phyloP scores from a whole-genome alignment of 2,113 vertebrate species.

The Himantopus leucocephalus region DNA sequence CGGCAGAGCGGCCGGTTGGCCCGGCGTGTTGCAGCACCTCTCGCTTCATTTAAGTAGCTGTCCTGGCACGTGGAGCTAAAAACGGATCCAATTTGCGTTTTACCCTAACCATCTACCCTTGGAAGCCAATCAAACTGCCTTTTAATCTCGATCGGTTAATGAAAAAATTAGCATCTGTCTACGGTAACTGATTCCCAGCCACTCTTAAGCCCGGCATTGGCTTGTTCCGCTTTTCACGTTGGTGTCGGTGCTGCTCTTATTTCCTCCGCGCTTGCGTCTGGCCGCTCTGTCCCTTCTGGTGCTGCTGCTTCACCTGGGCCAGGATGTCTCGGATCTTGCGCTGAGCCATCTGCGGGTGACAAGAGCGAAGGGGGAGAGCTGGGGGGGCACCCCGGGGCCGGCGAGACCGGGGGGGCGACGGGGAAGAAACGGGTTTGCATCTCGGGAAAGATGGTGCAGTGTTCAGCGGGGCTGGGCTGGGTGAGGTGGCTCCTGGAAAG shows the following conservation, averaged over 20 bases:
- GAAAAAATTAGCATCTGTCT: not conserved
- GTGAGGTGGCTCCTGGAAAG: accelerated
- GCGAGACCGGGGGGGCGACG: accelerated
- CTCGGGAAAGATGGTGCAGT: accelerated
- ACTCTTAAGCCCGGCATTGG: slow-evolving; percentile 80
- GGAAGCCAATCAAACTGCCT: slow-evolving; percentile 50
- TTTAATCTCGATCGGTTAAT: not conserved
- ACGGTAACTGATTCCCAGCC: slow-evolving; percentile 68
- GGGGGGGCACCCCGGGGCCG: no score
- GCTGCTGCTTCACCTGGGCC: slow-evolving; percentile 90
- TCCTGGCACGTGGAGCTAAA: slow-evolving; percentile 53
- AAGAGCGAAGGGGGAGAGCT: not conserved
- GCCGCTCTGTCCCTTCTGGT: slow-evolving; percentile 86
- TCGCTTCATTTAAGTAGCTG: not conserved
- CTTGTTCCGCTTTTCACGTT: not conserved
- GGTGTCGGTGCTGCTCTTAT: slow-evolving; percentile 37
- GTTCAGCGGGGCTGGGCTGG: not conserved
- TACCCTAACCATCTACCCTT: not conserved
- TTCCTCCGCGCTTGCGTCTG: slow-evolving; percentile 76
- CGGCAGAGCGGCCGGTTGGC: not conserved
- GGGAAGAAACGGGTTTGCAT: accelerated
- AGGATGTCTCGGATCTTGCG: slow-evolving; percentile 96
- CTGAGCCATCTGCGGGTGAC: slow-evolving; percentile 84
- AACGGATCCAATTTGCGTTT: not conserved
- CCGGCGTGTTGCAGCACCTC: not conserved